Evolutionary conservation across 1,140 invertebrate genomes (phyloP).

Genomic region (Lerema accius): DNA sequence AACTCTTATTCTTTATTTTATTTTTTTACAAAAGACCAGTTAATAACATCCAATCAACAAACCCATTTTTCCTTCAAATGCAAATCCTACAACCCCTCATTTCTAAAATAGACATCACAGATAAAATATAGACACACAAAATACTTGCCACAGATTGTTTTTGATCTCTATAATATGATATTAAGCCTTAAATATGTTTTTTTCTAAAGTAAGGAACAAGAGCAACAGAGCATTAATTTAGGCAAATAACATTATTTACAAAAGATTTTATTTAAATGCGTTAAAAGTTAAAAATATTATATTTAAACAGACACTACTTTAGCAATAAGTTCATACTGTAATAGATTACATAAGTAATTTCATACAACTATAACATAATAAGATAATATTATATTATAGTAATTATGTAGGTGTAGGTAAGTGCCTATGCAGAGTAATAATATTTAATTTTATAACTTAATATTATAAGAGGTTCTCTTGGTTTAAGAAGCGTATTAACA

Average conservation of each 20-base stretch:
- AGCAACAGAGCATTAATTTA: background rate
- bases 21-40: conserved; percentile 66
- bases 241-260: background rate
- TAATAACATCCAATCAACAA: conserved; percentile 61
- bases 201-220: background rate
- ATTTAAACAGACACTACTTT: conserved; percentile 4
- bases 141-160: conserved; percentile 58
- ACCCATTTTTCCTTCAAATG: conserved; percentile 48
- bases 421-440: too few relatives aligned
- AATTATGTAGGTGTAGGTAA: too few relatives aligned
- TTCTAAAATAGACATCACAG: conserved; percentile 75
- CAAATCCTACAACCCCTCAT: conserved; percentile 49
- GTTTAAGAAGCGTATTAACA: conserved; percentile 5
- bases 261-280: conserved; percentile 2
- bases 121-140: conserved; percentile 74
- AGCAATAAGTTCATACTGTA: conserved; percentile 4
- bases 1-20: conserved; percentile 44
- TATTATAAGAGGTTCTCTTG: background rate
- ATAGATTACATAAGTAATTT: conserved; percentile 5
- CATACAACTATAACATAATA: conserved; percentile 14
- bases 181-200: conserved; percentile 36
- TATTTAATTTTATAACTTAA: too few relatives aligned
- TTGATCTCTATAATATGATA: conserved; percentile 37
- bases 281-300: background rate
- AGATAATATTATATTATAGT: too few relatives aligned